Conservation (phyloP, 2,888 invertebrate species). For the Phaonia tiefii region DNA sequence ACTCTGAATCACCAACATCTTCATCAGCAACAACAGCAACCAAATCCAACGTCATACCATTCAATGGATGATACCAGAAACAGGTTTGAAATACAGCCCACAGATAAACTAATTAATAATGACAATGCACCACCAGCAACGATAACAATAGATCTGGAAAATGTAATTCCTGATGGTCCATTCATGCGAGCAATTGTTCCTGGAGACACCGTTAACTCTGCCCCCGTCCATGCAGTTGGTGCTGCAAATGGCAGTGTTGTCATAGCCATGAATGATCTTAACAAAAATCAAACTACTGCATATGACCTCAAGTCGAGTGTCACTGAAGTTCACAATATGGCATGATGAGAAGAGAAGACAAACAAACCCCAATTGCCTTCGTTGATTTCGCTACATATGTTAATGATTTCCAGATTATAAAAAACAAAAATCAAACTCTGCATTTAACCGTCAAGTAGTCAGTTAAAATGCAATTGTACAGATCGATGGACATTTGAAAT, state of each 20-base stretch:
- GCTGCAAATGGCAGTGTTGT: constrained; percentile 69
- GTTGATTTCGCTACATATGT: constrained; percentile 6
- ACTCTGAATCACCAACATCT: constrained; percentile 87
- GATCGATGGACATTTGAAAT: background rate
- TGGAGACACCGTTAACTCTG: background rate
- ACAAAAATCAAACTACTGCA: constrained; percentile 40
- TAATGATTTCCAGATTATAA: background rate
- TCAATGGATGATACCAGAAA: constrained; percentile 91
- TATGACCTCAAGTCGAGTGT: constrained; percentile 54
- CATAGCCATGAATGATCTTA: constrained; percentile 67
- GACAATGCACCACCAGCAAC: constrained; percentile 53
- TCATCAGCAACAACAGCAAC: constrained; percentile 82
- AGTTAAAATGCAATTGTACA: background rate
- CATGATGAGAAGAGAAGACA: constrained; percentile 35
- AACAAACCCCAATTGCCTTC: background rate
- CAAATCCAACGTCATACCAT: constrained; percentile 83
- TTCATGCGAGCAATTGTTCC: too few relatives aligned
- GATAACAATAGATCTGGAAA: constrained; percentile 38
- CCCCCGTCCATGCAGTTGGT: constrained; percentile 14
- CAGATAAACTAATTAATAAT: constrained; percentile 78
- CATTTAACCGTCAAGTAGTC: constrained; percentile 40
- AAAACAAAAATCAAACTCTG: constrained; percentile 26
- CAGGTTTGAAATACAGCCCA: constrained; percentile 85
- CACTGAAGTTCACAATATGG: constrained; percentile 43
- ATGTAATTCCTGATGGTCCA: constrained; percentile 17